Conservation (phyloP, 1,140 invertebrate genomes). For the Meteorus sp. region DNA sequence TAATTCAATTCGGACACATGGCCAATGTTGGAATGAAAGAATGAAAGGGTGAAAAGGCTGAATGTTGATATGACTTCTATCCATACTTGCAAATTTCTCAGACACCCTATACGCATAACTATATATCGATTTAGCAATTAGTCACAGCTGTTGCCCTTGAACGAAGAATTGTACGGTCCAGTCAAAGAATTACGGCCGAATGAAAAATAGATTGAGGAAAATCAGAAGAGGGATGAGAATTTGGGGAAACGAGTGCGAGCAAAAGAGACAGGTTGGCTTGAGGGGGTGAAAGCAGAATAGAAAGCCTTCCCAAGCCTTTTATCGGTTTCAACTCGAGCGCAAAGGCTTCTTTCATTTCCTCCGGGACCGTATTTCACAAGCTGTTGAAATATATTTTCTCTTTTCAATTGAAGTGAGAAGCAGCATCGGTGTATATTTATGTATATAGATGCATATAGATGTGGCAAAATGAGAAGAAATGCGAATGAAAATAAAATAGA, state of each 20-base stretch:
- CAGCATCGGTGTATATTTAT: background rate
- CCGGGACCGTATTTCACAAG: constrained; percentile 15
- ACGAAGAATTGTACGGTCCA: constrained; percentile 6
- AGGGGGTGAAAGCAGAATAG: too few relatives aligned
- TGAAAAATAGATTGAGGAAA: too few relatives aligned
- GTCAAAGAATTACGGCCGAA: constrained; percentile 21
- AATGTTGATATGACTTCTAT: background rate
- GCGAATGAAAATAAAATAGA: too few relatives aligned
- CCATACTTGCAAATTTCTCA: background rate
- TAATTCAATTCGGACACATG: background rate
- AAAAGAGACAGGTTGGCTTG: too few relatives aligned
- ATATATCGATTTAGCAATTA: constrained; percentile 31
- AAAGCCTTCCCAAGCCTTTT: constrained; percentile 19
- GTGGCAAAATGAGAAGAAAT: too few relatives aligned
- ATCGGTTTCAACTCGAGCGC: constrained; percentile 22
- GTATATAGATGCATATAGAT: too few relatives aligned
- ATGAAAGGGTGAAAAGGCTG: too few relatives aligned
- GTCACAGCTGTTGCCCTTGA: constrained; percentile 27
- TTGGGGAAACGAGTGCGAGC: constrained; percentile 15
- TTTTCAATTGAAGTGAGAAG: background rate
- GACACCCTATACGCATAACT: background rate
- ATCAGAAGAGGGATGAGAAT: too few relatives aligned
- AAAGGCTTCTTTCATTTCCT: constrained; percentile 20
- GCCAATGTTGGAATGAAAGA: too few relatives aligned
- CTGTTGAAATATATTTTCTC: constrained; percentile 18